phyloP scores from a whole-genome alignment of 2,797 vertebrate species.

The Halcyon badia region DNA sequence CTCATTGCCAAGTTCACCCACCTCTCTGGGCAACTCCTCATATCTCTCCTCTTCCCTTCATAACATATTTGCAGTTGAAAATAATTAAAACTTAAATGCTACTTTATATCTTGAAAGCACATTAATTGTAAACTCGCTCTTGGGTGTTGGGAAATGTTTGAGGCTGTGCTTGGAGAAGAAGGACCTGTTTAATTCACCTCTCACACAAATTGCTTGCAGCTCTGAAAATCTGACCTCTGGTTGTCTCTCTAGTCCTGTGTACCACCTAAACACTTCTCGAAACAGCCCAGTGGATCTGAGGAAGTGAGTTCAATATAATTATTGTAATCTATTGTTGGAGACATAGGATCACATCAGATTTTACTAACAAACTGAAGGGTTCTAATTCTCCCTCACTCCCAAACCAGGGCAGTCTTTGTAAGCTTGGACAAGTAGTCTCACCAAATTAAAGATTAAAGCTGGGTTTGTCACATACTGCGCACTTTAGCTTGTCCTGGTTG shows the following conservation, averaged over 20 bases:
- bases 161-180: background rate
- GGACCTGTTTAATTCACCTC: background rate
- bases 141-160: background rate
- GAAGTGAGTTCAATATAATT: background rate
- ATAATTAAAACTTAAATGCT: background rate
- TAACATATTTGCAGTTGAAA: slow-evolving; percentile 14
- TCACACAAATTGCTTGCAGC: background rate
- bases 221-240: background rate
- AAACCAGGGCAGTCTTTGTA: background rate
- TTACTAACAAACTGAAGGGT: background rate
- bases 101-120: background rate
- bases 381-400: background rate
- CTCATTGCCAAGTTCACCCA: slow-evolving; percentile 21
- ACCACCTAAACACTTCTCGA: background rate
- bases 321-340: background rate
- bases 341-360: background rate
- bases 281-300: background rate
- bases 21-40: slow-evolving; percentile 11
- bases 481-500: background rate
- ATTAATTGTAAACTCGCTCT: background rate
- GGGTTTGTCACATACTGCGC: background rate
- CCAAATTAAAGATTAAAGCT: background rate
- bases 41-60: background rate
- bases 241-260: background rate
- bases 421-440: background rate